Base-by-base conservation (phyloP, 2,797 vertebrate species). In the Pangasius mekongensis region DNA sequence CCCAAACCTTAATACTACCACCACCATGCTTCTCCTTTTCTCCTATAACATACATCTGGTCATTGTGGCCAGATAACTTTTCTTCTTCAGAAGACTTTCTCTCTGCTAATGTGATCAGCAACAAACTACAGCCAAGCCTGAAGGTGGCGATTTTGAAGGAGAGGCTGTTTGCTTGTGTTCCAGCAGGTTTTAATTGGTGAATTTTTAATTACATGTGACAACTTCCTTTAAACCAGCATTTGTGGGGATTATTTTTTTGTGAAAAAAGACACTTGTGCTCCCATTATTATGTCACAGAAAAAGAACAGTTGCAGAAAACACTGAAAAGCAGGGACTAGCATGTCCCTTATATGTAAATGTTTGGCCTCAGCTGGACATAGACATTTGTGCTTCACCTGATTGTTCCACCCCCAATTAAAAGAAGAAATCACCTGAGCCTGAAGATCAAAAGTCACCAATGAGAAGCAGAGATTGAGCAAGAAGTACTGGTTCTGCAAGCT, bases 371-470 rank as follows among this genome's bases (percentile, higher is more conserved):
- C 22, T 24, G 20, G 14, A 16, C 11, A 13, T 58, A 22, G 20
- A 27, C 9, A 52, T 36, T 14, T 54, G 8, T 60, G 3, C 13
- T 83, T n/a, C 56, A 43, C 6, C 8, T 0, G 6, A 82, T 16
- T 62, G 49, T 20, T 54, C 18, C 5, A 5, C n/a, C 5, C 2
- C 13, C 0, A 71, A 7, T 22, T 11, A 74, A 49, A 62, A 14
- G n/a, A n/a, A n/a, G 7, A n/a, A n/a, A 0, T 47, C 94, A 97
- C 97, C 97, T 98, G 97, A 54, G 96, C 96, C 93, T 97, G 97
- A 22, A 97, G 96, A 91, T 98, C 97, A 91, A 98, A 97, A 4
- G 97, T 98, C 91, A 98, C 94, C 96, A 97, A 95, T 87, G 97
- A 98, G 83, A 97, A 97, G 84, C 97, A 97, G 78, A 97, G 93